Evolutionary conservation across 2,113 vertebrate species (phyloP), one percentile per base, ranked within the genome.

Genomic region (Grammomys surdaster): DNA sequence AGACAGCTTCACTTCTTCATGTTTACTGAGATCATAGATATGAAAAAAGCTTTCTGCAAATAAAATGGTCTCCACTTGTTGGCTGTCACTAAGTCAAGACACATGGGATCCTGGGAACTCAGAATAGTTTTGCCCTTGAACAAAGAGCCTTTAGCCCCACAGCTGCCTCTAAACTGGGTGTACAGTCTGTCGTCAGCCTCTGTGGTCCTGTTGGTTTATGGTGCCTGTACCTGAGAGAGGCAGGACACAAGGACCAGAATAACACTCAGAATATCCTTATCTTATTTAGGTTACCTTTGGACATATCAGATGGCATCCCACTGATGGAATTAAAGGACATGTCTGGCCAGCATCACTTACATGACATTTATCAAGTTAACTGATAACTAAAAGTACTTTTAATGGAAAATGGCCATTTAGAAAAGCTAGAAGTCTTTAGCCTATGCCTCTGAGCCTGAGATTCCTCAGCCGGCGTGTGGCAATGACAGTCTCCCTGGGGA

Each of bases 161-260:
- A 46, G 60, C 26, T 65, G 16, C 14, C 31, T 46, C 60, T 65
- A 65, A 17, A 9, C 36, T 7, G 20, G 78, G 3, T 19, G 48
- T 33, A 10, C 17, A 1, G 22, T 17, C 17, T 43, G 40, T 85
- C 2, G 14, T 40, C 22, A 31, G 26, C n/a, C 28, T 46, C 40
- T 2, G 22, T 33, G 26, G 58, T 85, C 26, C 40, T 65, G 8
- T 85, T 85, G 40, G 28, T 33, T 65, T 48, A 31, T 7, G 40
- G 43, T 48, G 4, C 40, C 28, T 46, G 16, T 19, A 12, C 60
- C 31, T 0, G 4, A 48, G 40, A 67, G 60, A 86, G 60, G 13
- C 67, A 22, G 26, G 63, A 20, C 14, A 7, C 12, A 0, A 3
- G n/a, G 56, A n/a, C 54, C 60, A 5, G 1, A 2, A 2, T 16